phyloP scores from a whole-genome alignment of 2,113 vertebrate genomes.

The Pollimyrus isidori region DNA sequence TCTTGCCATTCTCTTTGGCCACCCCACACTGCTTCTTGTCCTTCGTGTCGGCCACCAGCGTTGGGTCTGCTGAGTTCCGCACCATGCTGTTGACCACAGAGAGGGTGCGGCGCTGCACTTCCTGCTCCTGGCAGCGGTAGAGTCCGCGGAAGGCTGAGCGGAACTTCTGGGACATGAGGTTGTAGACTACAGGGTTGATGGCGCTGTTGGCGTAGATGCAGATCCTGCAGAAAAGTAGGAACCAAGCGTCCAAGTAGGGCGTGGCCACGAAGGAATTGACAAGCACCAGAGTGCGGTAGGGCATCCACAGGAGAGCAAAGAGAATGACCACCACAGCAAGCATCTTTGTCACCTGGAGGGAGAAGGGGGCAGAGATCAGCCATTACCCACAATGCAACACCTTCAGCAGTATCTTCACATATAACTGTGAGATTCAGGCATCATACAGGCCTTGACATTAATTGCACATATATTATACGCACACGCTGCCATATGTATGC shows the following conservation, averaged over 20 bases:
- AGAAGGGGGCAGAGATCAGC: background rate
- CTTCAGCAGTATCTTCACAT: background rate
- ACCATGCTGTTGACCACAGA: constrained; percentile 40
- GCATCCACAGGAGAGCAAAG: constrained; percentile 70
- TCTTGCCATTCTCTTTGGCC: constrained; percentile 23
- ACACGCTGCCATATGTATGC: background rate
- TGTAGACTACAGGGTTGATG: constrained; percentile 70
- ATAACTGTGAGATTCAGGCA: background rate
- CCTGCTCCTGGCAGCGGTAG: constrained; percentile 51
- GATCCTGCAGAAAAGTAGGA: constrained; percentile 63
- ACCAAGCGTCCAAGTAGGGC: constrained; percentile 65
- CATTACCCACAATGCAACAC: background rate
- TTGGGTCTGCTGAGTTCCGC: constrained; percentile 27
- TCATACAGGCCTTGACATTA: background rate
- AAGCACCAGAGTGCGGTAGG: constrained; percentile 64
- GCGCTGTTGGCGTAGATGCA: constrained; percentile 71
- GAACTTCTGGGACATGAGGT: constrained; percentile 72
- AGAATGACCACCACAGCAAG: constrained; percentile 63
- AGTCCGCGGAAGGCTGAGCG: constrained; percentile 57
- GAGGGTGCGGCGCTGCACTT: constrained; percentile 33
- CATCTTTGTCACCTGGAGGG: constrained; percentile 65
- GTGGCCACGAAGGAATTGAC: constrained; percentile 64
- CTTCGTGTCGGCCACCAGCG: background rate
- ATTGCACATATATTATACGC: background rate
- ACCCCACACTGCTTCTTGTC: constrained; percentile 26